Evolutionary conservation across 2,888 invertebrate species (phyloP).

Genomic region (Conistra vaccinii): DNA sequence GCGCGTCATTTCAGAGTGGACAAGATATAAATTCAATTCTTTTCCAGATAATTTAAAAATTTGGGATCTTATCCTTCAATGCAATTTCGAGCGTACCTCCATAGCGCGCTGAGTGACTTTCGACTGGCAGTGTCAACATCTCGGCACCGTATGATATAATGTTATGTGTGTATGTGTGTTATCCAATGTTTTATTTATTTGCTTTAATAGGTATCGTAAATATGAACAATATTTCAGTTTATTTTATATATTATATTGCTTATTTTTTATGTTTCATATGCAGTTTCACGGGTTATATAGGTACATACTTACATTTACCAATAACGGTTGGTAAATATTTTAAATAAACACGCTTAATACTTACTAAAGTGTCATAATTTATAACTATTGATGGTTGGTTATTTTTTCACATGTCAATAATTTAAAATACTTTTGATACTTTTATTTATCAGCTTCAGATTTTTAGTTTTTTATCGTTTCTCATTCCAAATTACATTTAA

Average conservation of each 20-base stretch:
- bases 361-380: background rate
- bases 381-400: background rate
- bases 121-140: background rate
- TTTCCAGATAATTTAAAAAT: too few relatives aligned
- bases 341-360: background rate
- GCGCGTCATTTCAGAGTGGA: too few relatives aligned
- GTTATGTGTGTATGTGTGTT: background rate
- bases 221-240: too few relatives aligned
- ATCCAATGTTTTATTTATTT: background rate
- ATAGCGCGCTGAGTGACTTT: background rate
- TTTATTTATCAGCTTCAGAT: too few relatives aligned
- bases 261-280: background rate
- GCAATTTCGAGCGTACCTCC: background rate
- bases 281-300: constrained; percentile 1
- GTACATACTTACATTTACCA: background rate
- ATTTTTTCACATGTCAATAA: too few relatives aligned
- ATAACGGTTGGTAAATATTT: background rate
- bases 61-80: background rate
- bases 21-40: too few relatives aligned
- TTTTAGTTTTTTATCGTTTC: too few relatives aligned
- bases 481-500: too few relatives aligned
- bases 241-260: background rate
- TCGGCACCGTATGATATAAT: background rate
- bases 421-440: too few relatives aligned
- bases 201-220: background rate